Conservation (phyloP, 2,797 vertebrate genomes). For the Muraenolepis orangiensis region DNA sequence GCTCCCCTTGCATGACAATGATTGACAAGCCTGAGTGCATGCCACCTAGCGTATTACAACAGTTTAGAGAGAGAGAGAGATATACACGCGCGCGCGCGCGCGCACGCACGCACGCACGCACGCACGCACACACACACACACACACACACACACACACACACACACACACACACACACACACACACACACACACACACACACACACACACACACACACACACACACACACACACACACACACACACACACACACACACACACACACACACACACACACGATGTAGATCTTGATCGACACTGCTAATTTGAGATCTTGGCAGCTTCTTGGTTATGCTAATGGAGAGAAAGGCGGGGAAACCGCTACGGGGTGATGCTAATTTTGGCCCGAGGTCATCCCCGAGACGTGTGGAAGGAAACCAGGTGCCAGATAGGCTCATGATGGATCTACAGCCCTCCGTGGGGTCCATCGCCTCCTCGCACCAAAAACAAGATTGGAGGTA, state of each 20-base stretch:
- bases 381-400: constrained; percentile 57
- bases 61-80: no score
- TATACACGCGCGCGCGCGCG: no score
- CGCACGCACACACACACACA: background rate
- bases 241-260: background rate
- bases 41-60: constrained; percentile 26
- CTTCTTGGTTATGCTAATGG: constrained; percentile 47
- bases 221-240: background rate
- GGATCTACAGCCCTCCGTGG: constrained; percentile 7
- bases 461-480: background rate
- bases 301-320: constrained; percentile 48
- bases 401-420: constrained; percentile 45
- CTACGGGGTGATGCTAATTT: constrained; percentile 44
- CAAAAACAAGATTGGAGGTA: background rate
- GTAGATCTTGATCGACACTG: constrained; percentile 45
- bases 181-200: background rate
- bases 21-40: constrained; percentile 28
- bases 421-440: constrained; percentile 30
- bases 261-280: background rate
- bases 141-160: background rate
- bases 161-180: background rate
- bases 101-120: no score
- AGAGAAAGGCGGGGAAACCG: constrained; percentile 24
- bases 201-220: background rate
- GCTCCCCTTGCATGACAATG: constrained; percentile 6